Evolutionary conservation across 2,113 vertebrate genomes (phyloP).

Genomic region (Seriola quinqueradiata): DNA sequence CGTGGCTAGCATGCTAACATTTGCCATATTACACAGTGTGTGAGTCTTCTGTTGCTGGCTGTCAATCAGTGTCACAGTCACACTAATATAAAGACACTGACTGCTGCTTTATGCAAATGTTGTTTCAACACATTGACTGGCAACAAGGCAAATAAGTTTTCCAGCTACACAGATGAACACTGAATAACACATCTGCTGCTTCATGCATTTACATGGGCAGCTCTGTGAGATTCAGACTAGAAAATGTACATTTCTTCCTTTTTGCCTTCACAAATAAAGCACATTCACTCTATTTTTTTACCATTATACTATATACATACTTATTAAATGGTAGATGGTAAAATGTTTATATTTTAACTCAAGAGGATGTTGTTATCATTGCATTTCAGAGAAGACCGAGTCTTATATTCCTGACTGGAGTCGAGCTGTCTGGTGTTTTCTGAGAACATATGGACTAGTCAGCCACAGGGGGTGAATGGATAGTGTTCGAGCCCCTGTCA

Average conservation of each 20-base stretch:
- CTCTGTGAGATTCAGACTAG: not conserved
- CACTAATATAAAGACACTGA: conserved; percentile 8
- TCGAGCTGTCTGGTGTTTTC: conserved; percentile 1
- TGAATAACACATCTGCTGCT: not conserved
- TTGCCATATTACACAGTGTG: too few species aligned
- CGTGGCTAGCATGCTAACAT: not conserved
- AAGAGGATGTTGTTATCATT: not conserved
- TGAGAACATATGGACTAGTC: conserved; percentile 4
- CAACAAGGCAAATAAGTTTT: conserved; percentile 21
- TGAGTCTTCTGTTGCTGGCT: not conserved
- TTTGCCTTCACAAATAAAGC: too few species aligned
- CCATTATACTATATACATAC: not conserved
- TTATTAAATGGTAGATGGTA: not conserved
- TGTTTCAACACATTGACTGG: conserved; percentile 8
- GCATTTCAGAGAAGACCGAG: not conserved
- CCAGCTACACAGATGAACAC: conserved; percentile 11
- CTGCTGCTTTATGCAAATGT: conserved; percentile 16
- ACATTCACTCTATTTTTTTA: not conserved
- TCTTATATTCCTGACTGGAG: not conserved
- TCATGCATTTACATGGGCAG: not conserved
- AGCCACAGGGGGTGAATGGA: not conserved
- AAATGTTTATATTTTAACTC: not conserved
- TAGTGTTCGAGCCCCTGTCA: conserved; percentile 18
- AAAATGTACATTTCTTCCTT: too few species aligned
- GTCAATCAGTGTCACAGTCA: conserved; percentile 9